A percentile compares a stretch with the other conserved stretches of the same genome.
Conservation (phyloP, 2,888 invertebrate species). For the Plebejus melissa region DNA sequence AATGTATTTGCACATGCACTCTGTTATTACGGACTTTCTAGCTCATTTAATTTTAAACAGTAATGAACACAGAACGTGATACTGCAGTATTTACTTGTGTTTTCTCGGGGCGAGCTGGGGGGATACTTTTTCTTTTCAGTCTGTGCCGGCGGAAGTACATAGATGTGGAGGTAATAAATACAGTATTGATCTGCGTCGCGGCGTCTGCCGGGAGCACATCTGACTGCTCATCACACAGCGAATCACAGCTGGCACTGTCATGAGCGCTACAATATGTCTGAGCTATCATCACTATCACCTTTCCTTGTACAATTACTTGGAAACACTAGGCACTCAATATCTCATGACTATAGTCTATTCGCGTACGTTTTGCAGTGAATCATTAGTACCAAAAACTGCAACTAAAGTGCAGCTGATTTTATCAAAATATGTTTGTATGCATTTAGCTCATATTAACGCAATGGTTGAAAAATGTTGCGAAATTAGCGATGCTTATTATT, state of each 20-base stretch:
- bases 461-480: too few relatives aligned
- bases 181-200: conserved; percentile 23
- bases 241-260: conserved; percentile 6
- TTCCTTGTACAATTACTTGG: too few relatives aligned
- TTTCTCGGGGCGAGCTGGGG: neutral
- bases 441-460: neutral
- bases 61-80: conserved; percentile 13
- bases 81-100: conserved; percentile 12
- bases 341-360: neutral
- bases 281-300: neutral
- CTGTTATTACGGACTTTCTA: conserved; percentile 14
- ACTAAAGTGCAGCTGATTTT: neutral
- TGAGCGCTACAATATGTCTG: neutral
- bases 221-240: neutral
- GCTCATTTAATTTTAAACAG: conserved; percentile 20
- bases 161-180: conserved; percentile 26
- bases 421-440: neutral
- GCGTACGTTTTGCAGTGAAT: neutral
- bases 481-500: too few relatives aligned
- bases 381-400: neutral
- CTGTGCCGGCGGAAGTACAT: neutral
- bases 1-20: conserved; percentile 10
- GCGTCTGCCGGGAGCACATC: conserved; percentile 9
- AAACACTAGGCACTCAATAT: too few relatives aligned
- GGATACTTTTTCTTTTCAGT: conserved; percentile 9